A percentile compares a stretch with the other conserved stretches of the same genome.
Evolutionary conservation across 2,797 vertebrate species (phyloP).

Genomic region (Oreortyx pictus): DNA sequence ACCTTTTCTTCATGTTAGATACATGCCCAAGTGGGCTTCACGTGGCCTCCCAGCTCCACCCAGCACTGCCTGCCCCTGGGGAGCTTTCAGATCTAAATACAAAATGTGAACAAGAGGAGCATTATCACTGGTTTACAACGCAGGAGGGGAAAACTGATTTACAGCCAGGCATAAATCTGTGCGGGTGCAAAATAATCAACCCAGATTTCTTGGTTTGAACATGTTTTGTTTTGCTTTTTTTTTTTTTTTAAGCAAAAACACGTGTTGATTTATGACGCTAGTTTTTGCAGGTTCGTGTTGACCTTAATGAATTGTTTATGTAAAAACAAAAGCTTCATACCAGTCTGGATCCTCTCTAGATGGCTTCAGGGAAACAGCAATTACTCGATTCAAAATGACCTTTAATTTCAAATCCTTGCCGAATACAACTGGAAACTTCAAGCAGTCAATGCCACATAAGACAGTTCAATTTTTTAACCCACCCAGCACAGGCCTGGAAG

Average conservation of each 20-base stretch:
- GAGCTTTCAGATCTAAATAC: background rate
- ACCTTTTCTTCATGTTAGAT: fast-evolving
- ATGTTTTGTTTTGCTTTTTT: background rate
- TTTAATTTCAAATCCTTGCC: slow-evolving; percentile 28
- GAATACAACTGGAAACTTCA: background rate
- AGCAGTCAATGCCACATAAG: background rate
- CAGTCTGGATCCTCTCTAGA: slow-evolving; percentile 13
- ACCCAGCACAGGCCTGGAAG: fast-evolving
- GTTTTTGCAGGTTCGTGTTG: slow-evolving; percentile 51
- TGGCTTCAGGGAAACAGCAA: slow-evolving; percentile 32
- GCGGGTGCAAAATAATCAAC: slow-evolving; percentile 38
- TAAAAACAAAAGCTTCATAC: slow-evolving; percentile 69
- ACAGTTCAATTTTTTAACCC: background rate
- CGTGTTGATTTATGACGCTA: slow-evolving; percentile 34
- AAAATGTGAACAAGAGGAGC: background rate
- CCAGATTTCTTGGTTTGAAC: background rate
- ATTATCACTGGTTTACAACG: slow-evolving; percentile 32
- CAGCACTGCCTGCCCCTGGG: background rate
- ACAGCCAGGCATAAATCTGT: slow-evolving; percentile 43
- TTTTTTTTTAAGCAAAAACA: slow-evolving; percentile 13
- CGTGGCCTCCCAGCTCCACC: background rate
- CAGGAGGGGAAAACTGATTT: slow-evolving; percentile 57
- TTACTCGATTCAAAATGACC: slow-evolving; percentile 45
- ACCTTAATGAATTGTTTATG: slow-evolving; percentile 69
- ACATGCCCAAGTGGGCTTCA: background rate